phyloP scores from a whole-genome alignment of 2,113 vertebrate genomes.

The Microtus montanus region DNA sequence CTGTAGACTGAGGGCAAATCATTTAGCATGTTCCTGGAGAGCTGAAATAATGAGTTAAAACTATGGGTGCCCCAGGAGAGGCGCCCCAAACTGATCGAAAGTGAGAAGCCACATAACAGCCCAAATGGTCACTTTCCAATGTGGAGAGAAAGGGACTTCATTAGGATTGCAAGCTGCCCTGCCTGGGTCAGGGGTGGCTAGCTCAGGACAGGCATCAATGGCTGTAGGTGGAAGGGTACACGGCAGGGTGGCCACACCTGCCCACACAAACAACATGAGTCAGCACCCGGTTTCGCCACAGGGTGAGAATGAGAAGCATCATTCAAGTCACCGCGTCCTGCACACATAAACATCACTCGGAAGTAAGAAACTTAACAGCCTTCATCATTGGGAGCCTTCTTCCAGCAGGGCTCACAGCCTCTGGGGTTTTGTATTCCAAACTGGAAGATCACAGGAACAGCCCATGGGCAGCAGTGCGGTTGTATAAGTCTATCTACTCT shows the following conservation, averaged over 20 bases:
- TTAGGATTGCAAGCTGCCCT: not conserved
- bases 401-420: not conserved
- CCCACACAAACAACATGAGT: not conserved
- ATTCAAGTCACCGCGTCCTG: not conserved
- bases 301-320: conserved; percentile 9
- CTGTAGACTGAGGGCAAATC: not conserved
- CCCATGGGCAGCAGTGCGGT: not conserved
- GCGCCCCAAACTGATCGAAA: not conserved
- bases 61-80: fast-evolving
- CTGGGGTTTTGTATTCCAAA: not conserved
- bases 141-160: not conserved
- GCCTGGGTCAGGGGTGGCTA: not conserved
- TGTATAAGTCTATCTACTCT: fast-evolving
- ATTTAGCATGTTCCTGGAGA: too few species aligned
- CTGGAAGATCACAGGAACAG: not conserved
- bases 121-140: not conserved
- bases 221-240: fast-evolving
- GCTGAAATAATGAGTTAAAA: not conserved
- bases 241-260: not conserved
- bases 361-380: not conserved
- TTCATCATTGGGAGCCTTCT: not conserved
- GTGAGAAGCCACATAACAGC: not conserved
- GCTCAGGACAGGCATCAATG: not conserved
- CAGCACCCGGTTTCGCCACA: conserved; percentile 16
- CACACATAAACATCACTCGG: not conserved